Evolutionary conservation across 1,140 invertebrate species (phyloP), one percentile per base, ranked within the genome.

Genomic region (Orchesella cincta): DNA sequence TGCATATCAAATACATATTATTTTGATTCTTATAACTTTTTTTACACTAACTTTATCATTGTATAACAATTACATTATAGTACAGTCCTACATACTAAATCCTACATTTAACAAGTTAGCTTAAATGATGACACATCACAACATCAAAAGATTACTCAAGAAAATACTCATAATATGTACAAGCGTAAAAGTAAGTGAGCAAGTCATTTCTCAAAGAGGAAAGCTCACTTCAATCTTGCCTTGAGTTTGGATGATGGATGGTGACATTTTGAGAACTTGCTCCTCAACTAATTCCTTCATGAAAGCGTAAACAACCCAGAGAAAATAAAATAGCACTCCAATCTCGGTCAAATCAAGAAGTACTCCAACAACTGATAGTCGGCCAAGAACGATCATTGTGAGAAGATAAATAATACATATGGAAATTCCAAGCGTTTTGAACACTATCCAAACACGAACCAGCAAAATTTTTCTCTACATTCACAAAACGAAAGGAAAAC

Each of bases 221-320:
- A 76, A 79, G 23, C 39, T 79, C 20, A 79, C 74, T 76, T 76
- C 67, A 64, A 79, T 76, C 12, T 76, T 79, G 28, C 78, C 78
- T 39, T 76, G 71, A 29, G 29, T 76, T 35, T 74, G 20, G 0
- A 70, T 36, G 34, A 79, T 79, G 33, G 74, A 57, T 39, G 75
- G 70, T 28, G 78, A 67, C 1, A 62, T 67, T 31, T 75, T 76
- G n/a, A 67, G 33, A 39, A 62, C 1, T 46, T 73, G 54, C 35
- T 79, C 74, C 39, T 76, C 78, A 5, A 46, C 39, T 8, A 79
- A 28, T 31, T 79, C 74, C 14, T 64, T 73, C 74, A 46, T 54
- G 51, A 76, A 79, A 26, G 70, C n/a, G 34, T 74, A 72, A 35
- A 79, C 74, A 51, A 79, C 36, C 78, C 78, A 76, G n/a, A 79